phyloP scores from a whole-genome alignment of 2,797 vertebrate genomes.

The Centropyge bicolor region DNA sequence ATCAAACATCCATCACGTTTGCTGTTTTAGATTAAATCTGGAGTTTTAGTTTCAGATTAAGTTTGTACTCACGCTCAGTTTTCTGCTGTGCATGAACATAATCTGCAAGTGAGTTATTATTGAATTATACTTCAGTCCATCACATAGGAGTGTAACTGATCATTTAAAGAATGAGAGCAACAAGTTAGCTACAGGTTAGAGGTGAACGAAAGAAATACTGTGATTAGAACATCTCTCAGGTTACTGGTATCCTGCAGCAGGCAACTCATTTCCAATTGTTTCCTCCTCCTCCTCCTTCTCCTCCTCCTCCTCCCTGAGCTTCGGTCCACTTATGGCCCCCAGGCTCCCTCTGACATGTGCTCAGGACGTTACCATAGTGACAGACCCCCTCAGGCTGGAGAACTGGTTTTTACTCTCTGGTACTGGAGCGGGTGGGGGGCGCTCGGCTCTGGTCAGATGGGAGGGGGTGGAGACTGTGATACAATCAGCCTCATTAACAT shows the following conservation, averaged over 20 bases:
- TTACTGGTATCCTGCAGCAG: constrained; percentile 49
- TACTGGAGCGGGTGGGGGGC: constrained; percentile 58
- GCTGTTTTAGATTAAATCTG: background rate
- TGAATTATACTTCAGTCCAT: background rate
- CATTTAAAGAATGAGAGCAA: constrained; percentile 35
- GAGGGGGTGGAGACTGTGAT: constrained; percentile 41
- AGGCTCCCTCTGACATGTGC: constrained; percentile 82
- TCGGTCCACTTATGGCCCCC: constrained; percentile 64
- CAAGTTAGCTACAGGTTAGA: constrained; percentile 66
- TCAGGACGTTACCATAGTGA: constrained; percentile 82
- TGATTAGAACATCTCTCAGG: constrained; percentile 52
- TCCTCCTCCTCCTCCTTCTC: constrained; percentile 46
- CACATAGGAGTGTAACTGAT: background rate
- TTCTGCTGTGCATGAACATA: constrained; percentile 2
- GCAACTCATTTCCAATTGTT: constrained; percentile 46
- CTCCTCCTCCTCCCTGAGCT: constrained; percentile 45
- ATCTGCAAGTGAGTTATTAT: constrained; percentile 12
- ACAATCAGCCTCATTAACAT: constrained; percentile 82
- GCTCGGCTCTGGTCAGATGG: constrained; percentile 59
- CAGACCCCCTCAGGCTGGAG: constrained; percentile 72
- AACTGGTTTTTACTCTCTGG: constrained; percentile 66
- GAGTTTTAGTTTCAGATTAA: background rate
- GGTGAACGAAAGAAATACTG: constrained; percentile 48
- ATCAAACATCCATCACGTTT: constrained; percentile 16
- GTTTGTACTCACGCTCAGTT: constrained; percentile 19